Conservation (phyloP, 2,797 vertebrate species). For the Eulemur mongoz region DNA sequence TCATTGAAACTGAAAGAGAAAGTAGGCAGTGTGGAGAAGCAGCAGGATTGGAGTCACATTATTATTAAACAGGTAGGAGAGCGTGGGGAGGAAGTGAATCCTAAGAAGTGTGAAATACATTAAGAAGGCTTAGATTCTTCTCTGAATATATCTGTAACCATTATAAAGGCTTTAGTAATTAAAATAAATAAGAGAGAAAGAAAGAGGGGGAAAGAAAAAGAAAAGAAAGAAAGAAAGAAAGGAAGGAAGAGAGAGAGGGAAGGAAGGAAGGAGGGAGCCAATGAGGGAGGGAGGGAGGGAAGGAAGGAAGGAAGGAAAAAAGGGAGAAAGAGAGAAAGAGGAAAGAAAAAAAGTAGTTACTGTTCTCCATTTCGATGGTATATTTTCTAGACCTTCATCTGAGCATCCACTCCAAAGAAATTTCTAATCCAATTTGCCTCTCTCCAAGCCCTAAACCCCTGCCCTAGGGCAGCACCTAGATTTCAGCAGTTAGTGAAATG, state of each 20-base stretch:
- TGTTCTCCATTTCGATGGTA: not conserved
- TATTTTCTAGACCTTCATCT: not conserved
- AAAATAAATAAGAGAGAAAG: not conserved
- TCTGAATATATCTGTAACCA: not conserved
- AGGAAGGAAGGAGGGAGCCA: not conserved
- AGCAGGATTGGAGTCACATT: not conserved
- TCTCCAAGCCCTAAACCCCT: not conserved
- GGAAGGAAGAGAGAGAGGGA: too few relatives aligned
- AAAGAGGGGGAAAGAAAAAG: not conserved
- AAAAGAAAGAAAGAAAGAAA: too few relatives aligned
- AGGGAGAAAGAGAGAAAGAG: too few relatives aligned
- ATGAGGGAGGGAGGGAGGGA: too few relatives aligned
- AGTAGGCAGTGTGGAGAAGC: not conserved
- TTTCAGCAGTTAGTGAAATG: not conserved
- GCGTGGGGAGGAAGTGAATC: not conserved
- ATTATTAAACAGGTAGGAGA: constrained; percentile 10
- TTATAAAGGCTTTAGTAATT: not conserved
- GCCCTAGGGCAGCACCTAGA: not conserved
- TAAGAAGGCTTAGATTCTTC: not conserved
- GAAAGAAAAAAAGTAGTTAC: not conserved
- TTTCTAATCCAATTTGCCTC: not conserved
- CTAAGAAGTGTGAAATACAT: not conserved
- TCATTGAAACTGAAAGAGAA: constrained; percentile 24
- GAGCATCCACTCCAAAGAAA: not conserved
- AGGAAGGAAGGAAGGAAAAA: not conserved